A percentile compares a stretch with the other conserved stretches of the same genome.
Conservation (phyloP, 2,113 vertebrate species). For the Albula glossodonta region DNA sequence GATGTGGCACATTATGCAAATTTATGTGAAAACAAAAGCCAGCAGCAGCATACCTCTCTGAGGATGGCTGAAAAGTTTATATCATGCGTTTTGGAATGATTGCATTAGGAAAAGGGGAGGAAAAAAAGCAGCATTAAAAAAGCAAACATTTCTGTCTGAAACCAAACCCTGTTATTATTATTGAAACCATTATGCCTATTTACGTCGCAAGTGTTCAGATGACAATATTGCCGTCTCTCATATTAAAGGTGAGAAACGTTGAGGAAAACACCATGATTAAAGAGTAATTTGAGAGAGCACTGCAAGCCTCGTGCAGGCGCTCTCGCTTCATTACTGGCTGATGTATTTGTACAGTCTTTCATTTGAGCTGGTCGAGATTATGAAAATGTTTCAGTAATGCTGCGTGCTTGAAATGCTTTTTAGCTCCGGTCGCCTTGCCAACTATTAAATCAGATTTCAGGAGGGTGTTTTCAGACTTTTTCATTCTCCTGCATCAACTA, state of each 20-base stretch:
- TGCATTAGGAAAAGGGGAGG: not conserved
- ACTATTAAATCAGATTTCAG: conserved; percentile 1
- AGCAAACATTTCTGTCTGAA: not conserved
- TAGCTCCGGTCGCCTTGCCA: not conserved
- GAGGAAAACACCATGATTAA: not conserved
- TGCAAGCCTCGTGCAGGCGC: not conserved
- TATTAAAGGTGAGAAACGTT: not conserved
- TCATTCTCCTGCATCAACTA: not conserved
- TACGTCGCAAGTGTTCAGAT: not conserved
- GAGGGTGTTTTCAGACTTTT: not conserved
- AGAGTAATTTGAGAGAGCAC: conserved; percentile 6
- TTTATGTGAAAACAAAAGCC: not conserved
- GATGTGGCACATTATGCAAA: not conserved
- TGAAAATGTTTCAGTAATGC: conserved; percentile 1
- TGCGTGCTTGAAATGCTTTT: not conserved
- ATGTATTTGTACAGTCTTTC: not conserved
- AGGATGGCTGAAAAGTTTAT: not conserved
- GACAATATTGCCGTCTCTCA: not conserved
- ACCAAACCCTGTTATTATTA: conserved; percentile 7
- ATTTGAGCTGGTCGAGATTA: not conserved
- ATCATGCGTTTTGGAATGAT: not conserved
- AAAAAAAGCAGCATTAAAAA: not conserved
- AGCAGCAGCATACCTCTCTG: not conserved
- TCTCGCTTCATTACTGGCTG: not conserved
- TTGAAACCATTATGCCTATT: not conserved